Evolutionary conservation across 2,113 vertebrate species (phyloP).

Genomic region (Synchiropus splendidus): DNA sequence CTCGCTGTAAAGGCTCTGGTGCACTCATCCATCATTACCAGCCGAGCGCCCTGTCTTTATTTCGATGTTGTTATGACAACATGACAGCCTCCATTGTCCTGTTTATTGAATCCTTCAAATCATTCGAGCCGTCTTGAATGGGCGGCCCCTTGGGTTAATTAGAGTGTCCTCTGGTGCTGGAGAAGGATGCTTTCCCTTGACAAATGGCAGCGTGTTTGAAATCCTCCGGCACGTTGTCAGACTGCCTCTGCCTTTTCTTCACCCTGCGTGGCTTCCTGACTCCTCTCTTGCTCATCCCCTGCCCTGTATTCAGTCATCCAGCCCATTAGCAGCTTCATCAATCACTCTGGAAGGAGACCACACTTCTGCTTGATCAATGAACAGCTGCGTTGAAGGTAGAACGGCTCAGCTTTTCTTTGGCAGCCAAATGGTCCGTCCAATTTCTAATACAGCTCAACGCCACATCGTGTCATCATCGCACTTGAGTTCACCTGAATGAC

Average conservation of each 20-base stretch:
- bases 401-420: no score
- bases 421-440: no score
- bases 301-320: constrained; percentile 36
- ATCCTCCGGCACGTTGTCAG: constrained; percentile 26
- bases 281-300: constrained; percentile 27
- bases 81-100: constrained; percentile 21
- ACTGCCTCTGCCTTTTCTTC: constrained; percentile 6
- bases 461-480: no score
- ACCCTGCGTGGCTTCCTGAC: constrained; percentile 27
- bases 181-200: background rate
- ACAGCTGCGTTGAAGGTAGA: no score
- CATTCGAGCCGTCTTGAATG: background rate
- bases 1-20: no score
- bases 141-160: constrained; percentile 11
- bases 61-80: constrained; percentile 10
- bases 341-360: constrained; percentile 13
- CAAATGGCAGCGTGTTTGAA: constrained; percentile 6
- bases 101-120: constrained; percentile 19
- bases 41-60: no score
- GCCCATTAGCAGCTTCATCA: constrained; percentile 35
- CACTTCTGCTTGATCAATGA: constrained; percentile 21
- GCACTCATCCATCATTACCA: no score
- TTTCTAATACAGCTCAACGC: no score
- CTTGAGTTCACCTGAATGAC: no score
- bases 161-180: constrained; percentile 14